Percentiles rank a stretch among this genome's conserved stretches.
Evolutionary conservation across 1,140 invertebrate species (phyloP).

Genomic region (Lethocerus indicus): DNA sequence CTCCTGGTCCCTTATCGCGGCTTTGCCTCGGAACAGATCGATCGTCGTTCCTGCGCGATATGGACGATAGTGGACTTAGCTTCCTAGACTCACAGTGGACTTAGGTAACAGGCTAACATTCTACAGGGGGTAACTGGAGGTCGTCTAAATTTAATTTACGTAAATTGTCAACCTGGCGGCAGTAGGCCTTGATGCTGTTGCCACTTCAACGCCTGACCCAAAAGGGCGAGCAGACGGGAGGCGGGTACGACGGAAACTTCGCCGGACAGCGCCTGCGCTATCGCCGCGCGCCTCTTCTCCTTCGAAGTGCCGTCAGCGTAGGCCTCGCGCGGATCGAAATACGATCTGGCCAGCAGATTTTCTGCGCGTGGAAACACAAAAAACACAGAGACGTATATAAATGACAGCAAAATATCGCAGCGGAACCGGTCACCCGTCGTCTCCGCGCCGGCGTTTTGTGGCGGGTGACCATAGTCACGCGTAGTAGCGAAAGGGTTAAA

Average conservation of each 20-base stretch:
- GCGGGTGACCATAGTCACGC: too few species aligned
- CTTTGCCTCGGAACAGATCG: slow-evolving; percentile 97
- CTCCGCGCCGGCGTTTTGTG: too few species aligned
- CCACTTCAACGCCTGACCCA: slow-evolving; percentile 98
- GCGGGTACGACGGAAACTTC: slow-evolving; percentile 98
- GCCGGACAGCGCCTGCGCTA: slow-evolving; percentile 86
- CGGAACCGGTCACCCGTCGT: too few species aligned
- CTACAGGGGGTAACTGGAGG: too few species aligned
- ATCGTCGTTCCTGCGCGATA: slow-evolving; percentile 66
- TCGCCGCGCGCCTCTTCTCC: slow-evolving; percentile 83
- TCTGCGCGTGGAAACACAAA: slow-evolving; percentile 36
- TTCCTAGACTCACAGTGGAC: too few species aligned
- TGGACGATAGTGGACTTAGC: too few species aligned
- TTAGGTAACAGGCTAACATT: too few species aligned
- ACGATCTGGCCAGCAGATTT: slow-evolving; percentile 87
- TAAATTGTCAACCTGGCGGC: slow-evolving; percentile 88
- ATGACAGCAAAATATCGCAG: too few species aligned
- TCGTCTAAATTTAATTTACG: too few species aligned
- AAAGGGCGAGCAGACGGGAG: slow-evolving; percentile 77
- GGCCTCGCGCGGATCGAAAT: slow-evolving; percentile 95
- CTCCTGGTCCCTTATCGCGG: slow-evolving; percentile 94
- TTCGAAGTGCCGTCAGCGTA: slow-evolving; percentile 92
- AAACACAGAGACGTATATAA: too few species aligned
- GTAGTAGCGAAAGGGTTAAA: too few species aligned
- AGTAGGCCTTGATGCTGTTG: slow-evolving; percentile 97